A percentile compares a stretch with the other conserved stretches of the same genome.
phyloP scores from a whole-genome alignment of 2,113 vertebrate genomes.

The Pedionomus torquatus region DNA sequence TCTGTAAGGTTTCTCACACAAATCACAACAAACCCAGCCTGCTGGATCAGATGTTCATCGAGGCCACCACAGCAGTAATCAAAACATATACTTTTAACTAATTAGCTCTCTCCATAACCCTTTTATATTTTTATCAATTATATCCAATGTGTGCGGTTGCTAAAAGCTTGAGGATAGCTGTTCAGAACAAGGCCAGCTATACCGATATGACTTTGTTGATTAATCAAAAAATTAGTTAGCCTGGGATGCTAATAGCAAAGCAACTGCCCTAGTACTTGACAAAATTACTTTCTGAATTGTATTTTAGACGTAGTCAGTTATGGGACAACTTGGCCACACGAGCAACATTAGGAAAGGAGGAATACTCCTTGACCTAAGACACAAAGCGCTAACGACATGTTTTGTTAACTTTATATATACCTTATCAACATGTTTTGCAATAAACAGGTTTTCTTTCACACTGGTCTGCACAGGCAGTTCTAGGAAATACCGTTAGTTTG shows the following conservation, averaged over 20 bases:
- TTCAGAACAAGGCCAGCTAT: not conserved
- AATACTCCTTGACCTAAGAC: not conserved
- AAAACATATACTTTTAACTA: not conserved
- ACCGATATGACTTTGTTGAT: not conserved
- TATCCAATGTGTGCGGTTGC: not conserved
- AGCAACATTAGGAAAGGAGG: not conserved
- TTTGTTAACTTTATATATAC: not conserved
- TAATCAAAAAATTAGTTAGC: not conserved
- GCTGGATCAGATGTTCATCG: not conserved
- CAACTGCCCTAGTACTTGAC: not conserved
- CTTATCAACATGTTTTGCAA: not conserved
- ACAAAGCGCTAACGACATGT: accelerated
- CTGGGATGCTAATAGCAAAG: not conserved
- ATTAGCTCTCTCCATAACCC: not conserved
- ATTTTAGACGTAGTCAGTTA: not conserved
- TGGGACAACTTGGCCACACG: not conserved
- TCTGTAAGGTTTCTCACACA: not conserved
- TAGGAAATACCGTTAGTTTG: not conserved
- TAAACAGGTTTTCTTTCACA: not conserved
- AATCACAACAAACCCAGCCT: not conserved
- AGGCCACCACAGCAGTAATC: not conserved
- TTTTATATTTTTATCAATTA: not conserved
- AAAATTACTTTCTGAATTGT: not conserved
- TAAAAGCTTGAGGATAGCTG: not conserved
- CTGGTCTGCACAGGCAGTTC: not conserved